Conservation (phyloP, 2,797 vertebrate genomes). For the Sebastes iracundus region DNA sequence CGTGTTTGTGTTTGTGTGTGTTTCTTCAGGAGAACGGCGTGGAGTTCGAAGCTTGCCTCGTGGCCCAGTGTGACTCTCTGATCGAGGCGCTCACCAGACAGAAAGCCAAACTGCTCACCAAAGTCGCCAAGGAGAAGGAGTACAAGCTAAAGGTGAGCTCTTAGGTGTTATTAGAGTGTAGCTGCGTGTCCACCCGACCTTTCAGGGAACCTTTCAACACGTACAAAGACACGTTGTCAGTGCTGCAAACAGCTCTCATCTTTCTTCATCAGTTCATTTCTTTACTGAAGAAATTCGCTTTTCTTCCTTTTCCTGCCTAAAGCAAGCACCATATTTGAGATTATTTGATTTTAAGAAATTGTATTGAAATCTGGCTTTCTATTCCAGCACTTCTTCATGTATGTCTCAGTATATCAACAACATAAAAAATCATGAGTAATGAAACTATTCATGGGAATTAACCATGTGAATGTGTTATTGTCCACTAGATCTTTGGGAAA, state of each 20-base stretch:
- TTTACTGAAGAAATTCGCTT: neutral
- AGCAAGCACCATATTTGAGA: neutral
- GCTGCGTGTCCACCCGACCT: neutral
- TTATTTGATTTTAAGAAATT: neutral
- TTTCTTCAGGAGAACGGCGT: conserved; percentile 91
- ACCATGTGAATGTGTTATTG: neutral
- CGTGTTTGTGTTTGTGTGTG: conserved; percentile 14
- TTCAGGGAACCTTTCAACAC: neutral
- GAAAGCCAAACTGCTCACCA: conserved; percentile 97
- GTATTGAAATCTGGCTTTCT: neutral
- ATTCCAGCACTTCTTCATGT: neutral
- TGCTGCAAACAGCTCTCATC: neutral
- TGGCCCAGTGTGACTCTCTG: conserved; percentile 96
- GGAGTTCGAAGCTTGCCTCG: conserved; percentile 96
- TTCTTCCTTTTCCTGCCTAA: neutral
- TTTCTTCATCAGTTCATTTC: neutral
- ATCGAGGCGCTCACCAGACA: conserved; percentile 95
- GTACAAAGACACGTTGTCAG: neutral
- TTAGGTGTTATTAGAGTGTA: too few relatives aligned
- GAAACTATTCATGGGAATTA: neutral
- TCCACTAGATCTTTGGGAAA: neutral
- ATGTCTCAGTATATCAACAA: neutral
- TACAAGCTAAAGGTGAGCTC: conserved; percentile 93
- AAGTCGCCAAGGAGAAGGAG: conserved; percentile 97
- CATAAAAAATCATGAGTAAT: accelerated